Conservation (phyloP, 2,797 vertebrate species). For the Bryconaethiops microstoma region DNA sequence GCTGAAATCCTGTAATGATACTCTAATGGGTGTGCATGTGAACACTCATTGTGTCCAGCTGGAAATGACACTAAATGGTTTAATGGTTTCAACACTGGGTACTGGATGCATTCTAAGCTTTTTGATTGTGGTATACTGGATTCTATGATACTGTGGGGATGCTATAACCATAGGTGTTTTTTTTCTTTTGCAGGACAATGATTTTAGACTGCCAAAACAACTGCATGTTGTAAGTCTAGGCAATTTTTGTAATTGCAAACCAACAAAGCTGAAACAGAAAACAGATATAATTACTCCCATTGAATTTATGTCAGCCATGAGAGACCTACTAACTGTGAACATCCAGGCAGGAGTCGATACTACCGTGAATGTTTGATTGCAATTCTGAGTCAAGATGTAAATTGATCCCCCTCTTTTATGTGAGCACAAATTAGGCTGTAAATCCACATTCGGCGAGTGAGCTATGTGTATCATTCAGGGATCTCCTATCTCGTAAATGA, state of each 20-base stretch:
- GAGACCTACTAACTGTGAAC: conserved; percentile 47
- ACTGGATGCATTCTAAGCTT: background rate
- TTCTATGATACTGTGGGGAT: background rate
- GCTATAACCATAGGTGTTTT: too few species aligned
- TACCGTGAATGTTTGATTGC: conserved; percentile 54
- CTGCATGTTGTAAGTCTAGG: background rate
- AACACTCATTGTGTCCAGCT: background rate
- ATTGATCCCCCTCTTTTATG: conserved; percentile 42
- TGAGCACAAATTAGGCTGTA: conserved; percentile 39
- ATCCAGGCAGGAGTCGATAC: conserved; percentile 45
- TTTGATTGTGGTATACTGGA: background rate
- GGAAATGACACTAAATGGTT: background rate
- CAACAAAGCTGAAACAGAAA: conserved; percentile 29
- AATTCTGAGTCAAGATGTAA: conserved; percentile 35
- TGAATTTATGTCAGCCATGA: conserved; percentile 48
- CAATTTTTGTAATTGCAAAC: conserved; percentile 12
- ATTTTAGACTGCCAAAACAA: background rate
- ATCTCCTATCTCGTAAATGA: conserved; percentile 31
- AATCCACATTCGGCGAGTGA: conserved; percentile 17
- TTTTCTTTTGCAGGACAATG: background rate
- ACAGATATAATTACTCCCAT: conserved; percentile 46
- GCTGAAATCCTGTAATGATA: too few species aligned
- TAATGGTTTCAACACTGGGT: too few species aligned
- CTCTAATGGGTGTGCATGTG: too few species aligned
- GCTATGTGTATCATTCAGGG: conserved; percentile 29